phyloP scores from a whole-genome alignment of 1,140 invertebrate genomes.

The Drosophila teissieri region DNA sequence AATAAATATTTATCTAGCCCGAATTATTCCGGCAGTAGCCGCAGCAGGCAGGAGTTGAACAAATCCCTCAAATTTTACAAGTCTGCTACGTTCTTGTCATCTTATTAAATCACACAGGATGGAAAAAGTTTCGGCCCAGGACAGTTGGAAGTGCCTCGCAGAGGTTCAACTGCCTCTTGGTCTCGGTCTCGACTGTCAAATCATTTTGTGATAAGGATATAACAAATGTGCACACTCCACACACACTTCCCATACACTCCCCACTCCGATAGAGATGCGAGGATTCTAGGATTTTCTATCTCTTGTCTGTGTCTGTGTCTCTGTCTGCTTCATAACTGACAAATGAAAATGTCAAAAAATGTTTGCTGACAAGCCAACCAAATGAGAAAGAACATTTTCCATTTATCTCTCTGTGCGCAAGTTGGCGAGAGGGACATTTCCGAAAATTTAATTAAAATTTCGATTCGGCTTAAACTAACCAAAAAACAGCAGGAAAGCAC shows the following conservation, averaged over 20 bases:
- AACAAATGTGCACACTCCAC: constrained; percentile 37
- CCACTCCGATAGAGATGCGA: constrained; percentile 16
- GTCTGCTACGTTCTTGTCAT: constrained; percentile 25
- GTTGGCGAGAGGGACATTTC: constrained; percentile 10
- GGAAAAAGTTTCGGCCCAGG: constrained; percentile 16
- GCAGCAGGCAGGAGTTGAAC: constrained; percentile 25
- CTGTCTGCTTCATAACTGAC: constrained; percentile 71
- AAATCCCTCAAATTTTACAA: constrained; percentile 62
- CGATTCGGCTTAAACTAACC: constrained; percentile 12
- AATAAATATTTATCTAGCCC: constrained; percentile 69
- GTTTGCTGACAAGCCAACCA: constrained; percentile 56
- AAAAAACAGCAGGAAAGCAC: constrained; percentile 7
- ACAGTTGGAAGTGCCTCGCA: constrained; percentile 11
- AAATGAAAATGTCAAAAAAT: constrained; percentile 82
- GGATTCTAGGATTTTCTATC: constrained; percentile 45
- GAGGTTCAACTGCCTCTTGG: constrained; percentile 66
- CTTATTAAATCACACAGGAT: constrained; percentile 62
- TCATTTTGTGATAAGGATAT: constrained; percentile 78
- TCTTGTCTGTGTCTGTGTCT: constrained; percentile 3
- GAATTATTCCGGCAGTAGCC: constrained; percentile 34
- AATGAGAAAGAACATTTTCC: constrained; percentile 68
- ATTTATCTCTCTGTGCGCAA: constrained; percentile 27
- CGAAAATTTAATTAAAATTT: constrained; percentile 70
- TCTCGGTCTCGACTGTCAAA: constrained; percentile 77
- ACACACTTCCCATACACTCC: constrained; percentile 20